These are phyloP conservation scores for Phanerotoma sp. DNA, from an alignment of 2,888 invertebrate species.

Conservation along the genomic window DNA sequence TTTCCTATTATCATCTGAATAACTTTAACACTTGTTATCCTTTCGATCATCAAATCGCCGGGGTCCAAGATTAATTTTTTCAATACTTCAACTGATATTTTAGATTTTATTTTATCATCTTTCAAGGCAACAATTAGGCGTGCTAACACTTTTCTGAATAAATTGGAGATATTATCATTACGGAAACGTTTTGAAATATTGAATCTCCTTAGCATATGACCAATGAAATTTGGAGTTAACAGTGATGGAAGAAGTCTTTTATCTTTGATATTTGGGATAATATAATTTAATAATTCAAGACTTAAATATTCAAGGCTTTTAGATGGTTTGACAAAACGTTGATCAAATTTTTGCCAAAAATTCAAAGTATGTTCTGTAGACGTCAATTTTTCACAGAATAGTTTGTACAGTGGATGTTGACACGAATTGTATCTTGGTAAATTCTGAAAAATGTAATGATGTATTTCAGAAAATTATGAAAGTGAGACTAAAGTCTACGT, in stretches of 20 bases:
- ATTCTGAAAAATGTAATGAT: conserved; percentile 58
- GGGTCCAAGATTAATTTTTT: conserved; percentile 69
- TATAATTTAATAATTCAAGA: conserved; percentile 63
- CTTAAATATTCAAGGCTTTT: conserved; percentile 65
- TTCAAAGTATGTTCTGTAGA: conserved; percentile 59
- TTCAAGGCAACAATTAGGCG: conserved; percentile 60
- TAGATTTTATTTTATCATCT: conserved; percentile 58
- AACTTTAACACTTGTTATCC: conserved; percentile 68
- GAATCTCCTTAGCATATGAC: conserved; percentile 66
- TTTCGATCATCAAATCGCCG: conserved; percentile 73
- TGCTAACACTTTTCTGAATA: conserved; percentile 62
- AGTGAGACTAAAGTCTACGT: too few relatives aligned
- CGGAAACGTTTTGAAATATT: conserved; percentile 63
- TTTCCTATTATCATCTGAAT: conserved; percentile 66
- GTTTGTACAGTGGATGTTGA: conserved; percentile 68
- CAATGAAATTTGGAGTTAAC: conserved; percentile 67
- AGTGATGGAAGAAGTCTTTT: conserved; percentile 62
- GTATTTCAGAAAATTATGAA: conserved; percentile 13
- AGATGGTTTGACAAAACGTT: conserved; percentile 59
- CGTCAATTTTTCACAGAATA: conserved; percentile 62
- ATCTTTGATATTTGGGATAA: conserved; percentile 60
- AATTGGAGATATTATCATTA: conserved; percentile 63
- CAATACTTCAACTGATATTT: conserved; percentile 63
- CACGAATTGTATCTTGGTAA: conserved; percentile 63
- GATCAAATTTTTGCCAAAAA: conserved; percentile 64